Conservation (phyloP, 2,797 vertebrate genomes). For the Hirundo rustica region DNA sequence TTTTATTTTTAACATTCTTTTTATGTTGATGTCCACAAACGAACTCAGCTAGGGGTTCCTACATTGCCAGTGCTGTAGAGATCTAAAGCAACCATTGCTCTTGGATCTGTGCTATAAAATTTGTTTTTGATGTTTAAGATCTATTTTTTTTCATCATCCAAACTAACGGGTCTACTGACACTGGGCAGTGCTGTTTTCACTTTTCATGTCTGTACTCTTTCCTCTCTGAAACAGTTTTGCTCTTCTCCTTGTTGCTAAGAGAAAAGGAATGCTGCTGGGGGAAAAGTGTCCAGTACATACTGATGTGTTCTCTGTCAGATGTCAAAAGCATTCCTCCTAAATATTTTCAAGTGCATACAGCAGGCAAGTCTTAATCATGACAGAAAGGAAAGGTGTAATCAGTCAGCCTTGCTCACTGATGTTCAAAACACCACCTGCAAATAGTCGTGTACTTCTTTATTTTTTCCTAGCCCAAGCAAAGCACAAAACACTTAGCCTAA, state of each 20-base stretch:
- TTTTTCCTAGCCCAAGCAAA: not conserved
- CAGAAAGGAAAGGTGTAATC: not conserved
- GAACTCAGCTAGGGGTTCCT: not conserved
- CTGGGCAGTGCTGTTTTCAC: constrained; percentile 12
- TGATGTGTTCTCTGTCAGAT: constrained; percentile 40
- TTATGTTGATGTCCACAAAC: not conserved
- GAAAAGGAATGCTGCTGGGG: constrained; percentile 64
- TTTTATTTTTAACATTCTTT: not conserved
- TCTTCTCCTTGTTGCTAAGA: constrained; percentile 68
- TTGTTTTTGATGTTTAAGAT: not conserved
- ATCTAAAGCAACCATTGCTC: not conserved
- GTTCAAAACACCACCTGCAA: not conserved
- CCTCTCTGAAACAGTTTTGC: constrained; percentile 42
- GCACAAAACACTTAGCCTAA: not conserved
- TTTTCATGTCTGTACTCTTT: constrained; percentile 35
- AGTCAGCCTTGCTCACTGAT: not conserved
- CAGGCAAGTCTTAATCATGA: not conserved
- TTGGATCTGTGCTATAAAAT: not conserved
- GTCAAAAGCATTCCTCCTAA: constrained; percentile 38
- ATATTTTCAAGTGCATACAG: constrained; percentile 1
- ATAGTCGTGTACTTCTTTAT: not conserved
- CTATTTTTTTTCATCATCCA: not conserved
- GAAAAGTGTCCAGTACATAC: constrained; percentile 41
- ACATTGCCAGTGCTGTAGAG: not conserved
- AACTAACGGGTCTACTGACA: not conserved